phyloP scores from a whole-genome alignment of 2,888 invertebrate genomes.

The Machimus atricapillus region DNA sequence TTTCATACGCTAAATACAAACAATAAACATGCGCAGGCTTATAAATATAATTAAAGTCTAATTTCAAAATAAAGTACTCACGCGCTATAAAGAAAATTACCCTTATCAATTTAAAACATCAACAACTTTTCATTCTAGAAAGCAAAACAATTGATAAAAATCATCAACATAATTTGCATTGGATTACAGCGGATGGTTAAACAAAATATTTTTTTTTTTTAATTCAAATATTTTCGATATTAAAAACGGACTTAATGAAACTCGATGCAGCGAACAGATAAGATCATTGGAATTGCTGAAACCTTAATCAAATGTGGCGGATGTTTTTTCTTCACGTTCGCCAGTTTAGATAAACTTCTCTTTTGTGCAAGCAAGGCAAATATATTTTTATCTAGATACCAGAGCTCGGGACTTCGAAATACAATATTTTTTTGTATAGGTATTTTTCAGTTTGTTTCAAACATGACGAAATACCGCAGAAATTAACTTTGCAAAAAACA shows the following conservation, averaged over 20 bases:
- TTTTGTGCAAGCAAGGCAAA: not conserved
- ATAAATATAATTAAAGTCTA: not conserved
- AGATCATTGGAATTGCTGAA: not conserved
- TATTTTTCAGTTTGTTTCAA: not conserved
- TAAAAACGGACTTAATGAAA: not conserved
- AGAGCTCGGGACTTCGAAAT: not conserved
- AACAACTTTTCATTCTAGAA: not conserved
- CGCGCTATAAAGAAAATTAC: not conserved
- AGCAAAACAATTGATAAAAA: not conserved
- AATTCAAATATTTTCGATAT: not conserved
- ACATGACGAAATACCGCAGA: not conserved
- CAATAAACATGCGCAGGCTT: not conserved
- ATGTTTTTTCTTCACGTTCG: not conserved
- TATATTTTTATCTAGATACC: not conserved
- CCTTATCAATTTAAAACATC: not conserved
- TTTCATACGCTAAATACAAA: not conserved
- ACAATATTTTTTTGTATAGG: not conserved
- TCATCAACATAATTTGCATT: not conserved
- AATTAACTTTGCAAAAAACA: not conserved
- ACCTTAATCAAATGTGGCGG: conserved; percentile 6
- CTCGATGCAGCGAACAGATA: not conserved
- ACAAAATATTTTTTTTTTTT: not conserved
- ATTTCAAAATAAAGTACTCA: not conserved
- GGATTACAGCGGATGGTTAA: not conserved
- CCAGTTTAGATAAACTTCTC: not conserved